A percentile compares a stretch with the other conserved stretches of the same genome.
Evolutionary conservation across 2,797 vertebrate species (phyloP).

Genomic region (Chiloscyllium punctatum): DNA sequence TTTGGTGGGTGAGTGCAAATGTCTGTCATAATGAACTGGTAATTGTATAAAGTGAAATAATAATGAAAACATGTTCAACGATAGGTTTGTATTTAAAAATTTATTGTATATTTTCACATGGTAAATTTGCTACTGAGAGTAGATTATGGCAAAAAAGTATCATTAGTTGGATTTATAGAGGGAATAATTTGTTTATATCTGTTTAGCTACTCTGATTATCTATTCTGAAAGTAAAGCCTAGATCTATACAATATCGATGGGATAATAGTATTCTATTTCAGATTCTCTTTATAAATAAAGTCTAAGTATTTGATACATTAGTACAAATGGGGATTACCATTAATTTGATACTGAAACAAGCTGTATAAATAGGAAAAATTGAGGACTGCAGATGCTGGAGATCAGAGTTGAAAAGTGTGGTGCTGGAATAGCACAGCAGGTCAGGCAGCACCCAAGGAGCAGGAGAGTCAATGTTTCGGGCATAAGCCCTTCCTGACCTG

Average conservation of each 20-base stretch:
- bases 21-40: slow-evolving; percentile 65
- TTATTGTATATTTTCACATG: slow-evolving; percentile 42
- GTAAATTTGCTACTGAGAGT: slow-evolving; percentile 39
- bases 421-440: too few species aligned
- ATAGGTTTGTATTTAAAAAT: slow-evolving; percentile 50
- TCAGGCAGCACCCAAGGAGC: too few species aligned
- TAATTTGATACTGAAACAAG: too few species aligned
- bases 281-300: slow-evolving; percentile 41
- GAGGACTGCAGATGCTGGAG: too few species aligned
- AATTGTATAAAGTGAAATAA: slow-evolving; percentile 68
- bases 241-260: slow-evolving; percentile 39
- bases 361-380: too few species aligned
- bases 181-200: slow-evolving; percentile 39
- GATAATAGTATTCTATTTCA: slow-evolving; percentile 40
- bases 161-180: slow-evolving; percentile 40
- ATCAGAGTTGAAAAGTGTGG: too few species aligned
- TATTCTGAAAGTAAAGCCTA: slow-evolving; percentile 38
- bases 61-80: slow-evolving; percentile 55
- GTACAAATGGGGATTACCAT: too few species aligned
- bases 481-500: too few species aligned
- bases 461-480: too few species aligned
- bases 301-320: slow-evolving; percentile 40
- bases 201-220: slow-evolving; percentile 39
- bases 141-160: slow-evolving; percentile 36
- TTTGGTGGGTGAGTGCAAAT: slow-evolving; percentile 44